phyloP scores from a whole-genome alignment of 2,797 vertebrate species.

The Pangasius macronema region DNA sequence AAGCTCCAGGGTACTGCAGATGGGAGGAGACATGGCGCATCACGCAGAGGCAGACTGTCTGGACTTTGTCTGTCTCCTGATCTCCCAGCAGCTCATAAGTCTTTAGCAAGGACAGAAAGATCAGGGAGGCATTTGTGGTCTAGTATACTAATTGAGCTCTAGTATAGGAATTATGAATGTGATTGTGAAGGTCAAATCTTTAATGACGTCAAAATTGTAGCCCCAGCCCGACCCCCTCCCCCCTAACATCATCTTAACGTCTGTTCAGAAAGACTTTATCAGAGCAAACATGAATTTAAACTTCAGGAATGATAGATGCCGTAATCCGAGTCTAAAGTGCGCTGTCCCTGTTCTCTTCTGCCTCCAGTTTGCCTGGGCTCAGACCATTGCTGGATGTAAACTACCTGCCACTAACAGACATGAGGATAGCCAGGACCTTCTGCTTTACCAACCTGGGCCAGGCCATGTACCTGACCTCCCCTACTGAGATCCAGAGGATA shows the following conservation, averaged over 20 bases:
- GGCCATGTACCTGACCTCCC: slow-evolving; percentile 94
- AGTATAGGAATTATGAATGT: too few relatives aligned
- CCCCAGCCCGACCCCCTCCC: not conserved
- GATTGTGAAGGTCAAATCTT: not conserved
- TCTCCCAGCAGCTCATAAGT: slow-evolving; percentile 33
- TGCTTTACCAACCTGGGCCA: slow-evolving; percentile 98
- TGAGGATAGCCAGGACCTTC: slow-evolving; percentile 99
- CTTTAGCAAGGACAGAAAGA: slow-evolving; percentile 25
- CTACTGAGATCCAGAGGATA: slow-evolving; percentile 97
- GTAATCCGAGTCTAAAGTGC: not conserved
- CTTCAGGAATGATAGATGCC: not conserved
- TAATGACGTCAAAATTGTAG: not conserved
- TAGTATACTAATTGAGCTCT: too few relatives aligned
- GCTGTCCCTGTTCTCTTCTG: slow-evolving; percentile 35
- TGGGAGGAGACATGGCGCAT: slow-evolving; percentile 31
- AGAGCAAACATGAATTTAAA: not conserved
- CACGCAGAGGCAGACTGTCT: slow-evolving; percentile 11
- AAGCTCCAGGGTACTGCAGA: slow-evolving; percentile 39
- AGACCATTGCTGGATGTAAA: slow-evolving; percentile 96
- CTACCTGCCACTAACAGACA: slow-evolving; percentile 97
- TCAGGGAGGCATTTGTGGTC: not conserved
- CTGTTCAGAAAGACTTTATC: not conserved
- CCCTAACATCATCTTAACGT: not conserved
- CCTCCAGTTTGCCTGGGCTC: slow-evolving; percentile 90
- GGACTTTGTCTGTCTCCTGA: not conserved